These are phyloP conservation scores for Carposina sasakii DNA, from an alignment of 1,140 invertebrate species.

Conservation along the genomic window DNA sequence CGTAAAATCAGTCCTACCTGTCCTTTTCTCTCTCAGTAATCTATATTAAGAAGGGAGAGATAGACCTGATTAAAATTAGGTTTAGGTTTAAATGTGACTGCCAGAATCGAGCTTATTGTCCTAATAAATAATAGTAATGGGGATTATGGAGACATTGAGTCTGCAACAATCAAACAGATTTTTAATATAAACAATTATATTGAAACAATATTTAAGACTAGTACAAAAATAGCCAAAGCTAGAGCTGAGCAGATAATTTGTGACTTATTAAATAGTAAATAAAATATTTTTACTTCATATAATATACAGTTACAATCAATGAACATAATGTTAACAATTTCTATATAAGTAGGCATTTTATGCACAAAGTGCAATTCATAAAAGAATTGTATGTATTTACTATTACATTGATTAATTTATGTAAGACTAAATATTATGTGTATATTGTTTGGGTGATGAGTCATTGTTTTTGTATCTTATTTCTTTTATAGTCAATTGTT, in stretches of 20 bases:
- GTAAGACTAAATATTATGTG: slow-evolving; percentile 50
- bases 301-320: slow-evolving; percentile 17
- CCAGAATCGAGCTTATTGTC: no score
- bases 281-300: slow-evolving; percentile 7
- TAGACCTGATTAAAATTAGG: no score
- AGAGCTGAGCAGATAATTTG: slow-evolving; percentile 56
- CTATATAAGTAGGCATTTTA: slow-evolving; percentile 18
- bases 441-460: slow-evolving; percentile 49
- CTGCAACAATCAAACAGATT: slow-evolving; percentile 27
- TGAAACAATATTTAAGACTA: slow-evolving; percentile 54
- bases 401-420: no score
- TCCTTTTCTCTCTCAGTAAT: no score
- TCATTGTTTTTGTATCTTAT: slow-evolving; percentile 63
- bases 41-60: no score
- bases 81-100: no score
- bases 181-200: slow-evolving; percentile 49
- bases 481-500: slow-evolving; percentile 65
- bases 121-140: no score
- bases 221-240: slow-evolving; percentile 66
- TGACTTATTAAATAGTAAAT: slow-evolving; percentile 38
- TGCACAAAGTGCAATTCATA: slow-evolving; percentile 39
- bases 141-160: no score
- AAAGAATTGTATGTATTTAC: slow-evolving; percentile 26
- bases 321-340: slow-evolving; percentile 19
- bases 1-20: no score